Evolutionary conservation across 2,797 vertebrate genomes (phyloP).

Genomic region (Okamejei kenojei): DNA sequence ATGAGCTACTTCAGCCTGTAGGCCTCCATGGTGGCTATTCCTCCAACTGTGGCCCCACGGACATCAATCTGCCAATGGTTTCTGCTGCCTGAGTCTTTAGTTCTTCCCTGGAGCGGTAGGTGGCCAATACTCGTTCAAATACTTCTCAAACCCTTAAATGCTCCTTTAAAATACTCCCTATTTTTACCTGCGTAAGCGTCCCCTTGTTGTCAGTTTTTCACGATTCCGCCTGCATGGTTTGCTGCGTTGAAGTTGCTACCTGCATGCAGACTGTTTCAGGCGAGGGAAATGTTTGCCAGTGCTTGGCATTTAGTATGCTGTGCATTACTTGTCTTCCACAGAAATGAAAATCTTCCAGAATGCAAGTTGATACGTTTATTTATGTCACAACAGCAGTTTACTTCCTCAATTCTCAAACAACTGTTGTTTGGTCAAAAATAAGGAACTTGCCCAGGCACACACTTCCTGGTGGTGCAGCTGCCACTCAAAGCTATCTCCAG

Average conservation of each 20-base stretch:
- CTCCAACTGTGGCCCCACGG: not conserved
- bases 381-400: not conserved
- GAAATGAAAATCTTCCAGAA: not conserved
- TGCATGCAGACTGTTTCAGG: not conserved
- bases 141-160: no score
- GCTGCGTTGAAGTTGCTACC: not conserved
- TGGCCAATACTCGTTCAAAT: not conserved
- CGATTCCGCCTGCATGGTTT: not conserved
- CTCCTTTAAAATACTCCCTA: not conserved
- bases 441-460: not conserved
- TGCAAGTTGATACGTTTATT: not conserved
- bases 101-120: not conserved
- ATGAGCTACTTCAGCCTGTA: not conserved
- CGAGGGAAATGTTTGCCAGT: no score
- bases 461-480: not conserved
- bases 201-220: not conserved
- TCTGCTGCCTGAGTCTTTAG: not conserved
- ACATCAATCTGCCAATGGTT: not conserved
- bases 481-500: not conserved
- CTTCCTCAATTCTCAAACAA: slow-evolving; percentile 15
- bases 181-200: not conserved
- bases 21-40: not conserved
- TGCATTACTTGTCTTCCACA: not conserved
- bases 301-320: not conserved
- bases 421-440: not conserved